Conservation (phyloP, 2,113 vertebrate genomes). For the Dicerorhinus sumatrensis region DNA sequence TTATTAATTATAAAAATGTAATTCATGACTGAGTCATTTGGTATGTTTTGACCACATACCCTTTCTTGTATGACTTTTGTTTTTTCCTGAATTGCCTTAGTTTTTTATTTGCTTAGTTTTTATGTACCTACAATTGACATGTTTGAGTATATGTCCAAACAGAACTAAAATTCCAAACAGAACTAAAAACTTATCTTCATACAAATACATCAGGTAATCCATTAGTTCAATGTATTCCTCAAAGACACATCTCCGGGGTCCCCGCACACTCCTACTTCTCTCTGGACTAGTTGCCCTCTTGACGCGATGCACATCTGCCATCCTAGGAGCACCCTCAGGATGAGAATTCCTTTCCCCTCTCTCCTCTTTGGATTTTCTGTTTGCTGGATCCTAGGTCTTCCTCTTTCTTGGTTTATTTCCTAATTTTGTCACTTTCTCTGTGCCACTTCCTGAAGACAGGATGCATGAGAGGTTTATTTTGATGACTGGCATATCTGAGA, state of each 20-base stretch:
- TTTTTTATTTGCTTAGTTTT: background rate
- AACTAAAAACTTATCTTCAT: background rate
- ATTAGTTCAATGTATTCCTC: background rate
- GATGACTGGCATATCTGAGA: background rate
- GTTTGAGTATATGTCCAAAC: background rate
- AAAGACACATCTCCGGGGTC: background rate
- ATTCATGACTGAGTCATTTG: background rate
- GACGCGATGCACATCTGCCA: background rate
- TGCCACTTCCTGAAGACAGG: background rate
- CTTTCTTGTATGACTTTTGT: background rate
- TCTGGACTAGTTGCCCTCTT: background rate
- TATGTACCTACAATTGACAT: background rate
- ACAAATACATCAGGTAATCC: background rate
- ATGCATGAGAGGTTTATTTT: background rate
- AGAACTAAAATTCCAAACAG: background rate
- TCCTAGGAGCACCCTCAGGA: background rate
- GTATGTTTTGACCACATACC: background rate
- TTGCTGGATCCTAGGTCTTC: background rate
- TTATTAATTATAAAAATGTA: constrained; percentile 12
- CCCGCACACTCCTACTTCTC: background rate
- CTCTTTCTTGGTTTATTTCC: background rate
- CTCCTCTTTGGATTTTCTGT: background rate
- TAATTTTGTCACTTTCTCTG: background rate
- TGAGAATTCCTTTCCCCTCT: background rate
- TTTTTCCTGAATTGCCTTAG: background rate